phyloP scores from a whole-genome alignment of 2,797 vertebrate genomes.

The Synanceia verrucosa region DNA sequence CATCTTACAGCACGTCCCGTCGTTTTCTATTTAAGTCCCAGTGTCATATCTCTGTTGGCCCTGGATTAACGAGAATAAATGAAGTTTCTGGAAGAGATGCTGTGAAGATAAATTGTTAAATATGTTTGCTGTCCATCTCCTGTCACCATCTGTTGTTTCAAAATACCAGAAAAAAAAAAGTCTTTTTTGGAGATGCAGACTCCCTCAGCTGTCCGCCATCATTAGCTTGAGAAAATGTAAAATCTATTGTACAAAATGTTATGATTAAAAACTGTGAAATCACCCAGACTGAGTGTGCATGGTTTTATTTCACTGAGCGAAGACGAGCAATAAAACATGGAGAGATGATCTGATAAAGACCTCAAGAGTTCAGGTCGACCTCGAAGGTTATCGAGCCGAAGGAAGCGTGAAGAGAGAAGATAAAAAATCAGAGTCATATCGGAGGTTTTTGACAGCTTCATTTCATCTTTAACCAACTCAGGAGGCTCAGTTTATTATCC shows the following conservation, averaged over 20 bases:
- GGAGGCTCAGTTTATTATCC: not conserved
- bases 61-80: not conserved
- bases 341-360: slow-evolving; percentile 12
- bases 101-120: slow-evolving; percentile 32
- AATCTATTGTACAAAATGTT: slow-evolving; percentile 83
- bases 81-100: not conserved
- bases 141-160: slow-evolving; percentile 59
- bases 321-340: not conserved
- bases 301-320: slow-evolving; percentile 19
- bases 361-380: not conserved
- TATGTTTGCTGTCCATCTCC: slow-evolving; percentile 61
- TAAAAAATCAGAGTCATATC: not conserved
- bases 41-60: slow-evolving; percentile 3
- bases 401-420: slow-evolving; percentile 6
- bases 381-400: not conserved
- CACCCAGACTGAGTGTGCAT: slow-evolving; percentile 39
- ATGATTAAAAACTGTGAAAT: slow-evolving; percentile 80
- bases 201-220: slow-evolving; percentile 61
- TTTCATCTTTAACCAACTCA: not conserved
- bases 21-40: slow-evolving; percentile 33
- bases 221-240: slow-evolving; percentile 85
- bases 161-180: slow-evolving; percentile 54
- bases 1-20: slow-evolving; percentile 14
- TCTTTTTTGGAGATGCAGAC: slow-evolving; percentile 55
- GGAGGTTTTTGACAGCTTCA: not conserved